phyloP scores from a whole-genome alignment of 37 sponge, comb jelly and placozoan genomes.

The Cladorhizidae sp. region DNA sequence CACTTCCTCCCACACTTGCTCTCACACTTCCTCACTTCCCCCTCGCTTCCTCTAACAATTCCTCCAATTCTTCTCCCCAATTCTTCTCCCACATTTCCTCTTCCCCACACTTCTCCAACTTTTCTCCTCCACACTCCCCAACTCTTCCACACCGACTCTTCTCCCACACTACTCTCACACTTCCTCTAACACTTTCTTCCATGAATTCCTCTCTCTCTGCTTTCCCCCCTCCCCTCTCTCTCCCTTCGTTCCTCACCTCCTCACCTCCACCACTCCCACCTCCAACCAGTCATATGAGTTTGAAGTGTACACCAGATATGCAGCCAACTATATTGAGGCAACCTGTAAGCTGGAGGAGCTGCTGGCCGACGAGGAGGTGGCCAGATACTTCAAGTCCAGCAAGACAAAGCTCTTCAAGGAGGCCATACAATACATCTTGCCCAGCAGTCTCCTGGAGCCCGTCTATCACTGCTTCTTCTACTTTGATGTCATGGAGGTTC shows the following conservation, averaged over 20 bases:
- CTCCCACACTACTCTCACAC: constrained; percentile 6
- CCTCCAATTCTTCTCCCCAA: background rate
- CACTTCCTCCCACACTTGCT: no score
- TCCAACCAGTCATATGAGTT: constrained; percentile 83
- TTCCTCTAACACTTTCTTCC: constrained; percentile 10
- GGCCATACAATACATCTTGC: constrained; percentile 85
- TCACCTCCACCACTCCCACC: no score
- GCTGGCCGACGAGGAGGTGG: constrained; percentile 44
- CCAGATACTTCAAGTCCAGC: constrained; percentile 47
- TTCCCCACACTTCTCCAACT: background rate
- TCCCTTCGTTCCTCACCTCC: no score
- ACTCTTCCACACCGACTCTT: background rate
- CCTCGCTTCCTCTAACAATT: background rate
- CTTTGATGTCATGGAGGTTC: constrained; percentile 76
- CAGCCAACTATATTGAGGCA: constrained; percentile 63
- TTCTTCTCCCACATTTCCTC: background rate
- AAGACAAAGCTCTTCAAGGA: constrained; percentile 73
- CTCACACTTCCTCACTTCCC: no score
- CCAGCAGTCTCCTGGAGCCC: constrained; percentile 83
- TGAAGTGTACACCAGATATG: constrained; percentile 72
- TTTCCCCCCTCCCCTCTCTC: background rate
- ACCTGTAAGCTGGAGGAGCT: constrained; percentile 44
- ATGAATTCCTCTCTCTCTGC: constrained; percentile 9
- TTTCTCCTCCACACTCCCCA: background rate
- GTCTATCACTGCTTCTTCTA: constrained; percentile 90